Evolutionary conservation across 2,797 vertebrate species (phyloP).

Genomic region (Sebastes miniatus): DNA sequence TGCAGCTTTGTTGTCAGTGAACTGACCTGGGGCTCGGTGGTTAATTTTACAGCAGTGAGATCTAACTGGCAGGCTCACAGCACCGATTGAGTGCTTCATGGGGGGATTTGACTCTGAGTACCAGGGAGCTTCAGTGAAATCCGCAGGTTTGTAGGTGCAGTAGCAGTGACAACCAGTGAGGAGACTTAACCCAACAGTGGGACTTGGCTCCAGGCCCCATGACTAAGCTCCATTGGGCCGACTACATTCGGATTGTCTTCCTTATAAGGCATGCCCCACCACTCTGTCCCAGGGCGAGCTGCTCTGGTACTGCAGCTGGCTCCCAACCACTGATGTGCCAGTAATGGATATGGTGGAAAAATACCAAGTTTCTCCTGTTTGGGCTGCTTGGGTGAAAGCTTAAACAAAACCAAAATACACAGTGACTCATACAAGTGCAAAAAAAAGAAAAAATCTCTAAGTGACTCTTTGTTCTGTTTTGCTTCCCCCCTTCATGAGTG

Average conservation of each 20-base stretch:
- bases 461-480: conserved; percentile 55
- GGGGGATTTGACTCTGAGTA: conserved; percentile 14
- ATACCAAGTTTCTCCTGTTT: conserved; percentile 27
- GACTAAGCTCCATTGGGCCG: conserved; percentile 68
- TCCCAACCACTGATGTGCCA: conserved; percentile 46
- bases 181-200: conserved; percentile 40
- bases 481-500: conserved; percentile 23
- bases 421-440: conserved; percentile 49
- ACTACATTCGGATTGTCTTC: conserved; percentile 72
- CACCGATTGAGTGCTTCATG: background rate
- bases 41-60: background rate
- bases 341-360: conserved; percentile 55
- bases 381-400: conserved; percentile 21
- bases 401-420: conserved; percentile 47
- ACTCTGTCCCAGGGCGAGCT: conserved; percentile 54
- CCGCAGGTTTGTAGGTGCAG: conserved; percentile 47
- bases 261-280: conserved; percentile 77
- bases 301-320: conserved; percentile 60
- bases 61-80: background rate
- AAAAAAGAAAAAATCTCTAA: conserved; percentile 15
- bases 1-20: conserved; percentile 27
- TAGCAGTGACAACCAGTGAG: conserved; percentile 46
- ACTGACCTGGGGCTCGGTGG: conserved; percentile 22
- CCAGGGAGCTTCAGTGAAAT: conserved; percentile 11
- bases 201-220: conserved; percentile 71